Conservation (phyloP, 2,113 vertebrate species). For the Octodon degus region DNA sequence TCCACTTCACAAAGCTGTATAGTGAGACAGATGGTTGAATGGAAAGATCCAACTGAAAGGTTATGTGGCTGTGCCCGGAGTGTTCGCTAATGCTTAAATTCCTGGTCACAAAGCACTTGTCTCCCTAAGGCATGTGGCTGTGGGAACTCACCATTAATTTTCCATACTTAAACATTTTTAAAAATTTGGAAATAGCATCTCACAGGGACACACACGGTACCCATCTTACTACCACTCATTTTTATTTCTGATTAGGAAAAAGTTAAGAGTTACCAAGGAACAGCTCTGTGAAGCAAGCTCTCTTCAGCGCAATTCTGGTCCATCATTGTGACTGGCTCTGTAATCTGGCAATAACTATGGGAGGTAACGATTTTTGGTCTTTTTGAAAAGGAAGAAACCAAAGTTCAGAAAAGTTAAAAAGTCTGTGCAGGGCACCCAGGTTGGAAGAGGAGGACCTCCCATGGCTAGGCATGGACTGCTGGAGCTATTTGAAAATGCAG, state of each 20-base stretch:
- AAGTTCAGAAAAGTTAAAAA: background rate
- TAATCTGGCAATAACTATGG: background rate
- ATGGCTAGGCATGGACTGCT: conserved; percentile 56
- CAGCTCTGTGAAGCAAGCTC: background rate
- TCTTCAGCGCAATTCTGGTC: background rate
- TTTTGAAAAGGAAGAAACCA: background rate
- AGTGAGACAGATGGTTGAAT: background rate
- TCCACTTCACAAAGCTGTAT: background rate
- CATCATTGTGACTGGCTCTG: background rate
- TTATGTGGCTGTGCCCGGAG: background rate
- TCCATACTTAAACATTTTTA: background rate
- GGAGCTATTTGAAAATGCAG: conserved; percentile 82
- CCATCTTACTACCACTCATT: background rate
- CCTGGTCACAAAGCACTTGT: background rate
- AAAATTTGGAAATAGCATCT: background rate
- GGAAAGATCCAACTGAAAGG: background rate
- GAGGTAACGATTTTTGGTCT: background rate
- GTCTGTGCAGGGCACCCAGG: background rate
- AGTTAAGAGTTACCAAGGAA: background rate
- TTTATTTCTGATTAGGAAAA: background rate
- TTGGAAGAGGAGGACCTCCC: background rate
- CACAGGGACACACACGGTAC: background rate
- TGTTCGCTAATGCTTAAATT: conserved; percentile 21
- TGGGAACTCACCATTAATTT: background rate
- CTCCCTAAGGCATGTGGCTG: background rate